A percentile compares a stretch with the other conserved stretches of the same genome.
Conservation (phyloP, 2,113 vertebrate species). For the Nansenia antarctica region DNA sequence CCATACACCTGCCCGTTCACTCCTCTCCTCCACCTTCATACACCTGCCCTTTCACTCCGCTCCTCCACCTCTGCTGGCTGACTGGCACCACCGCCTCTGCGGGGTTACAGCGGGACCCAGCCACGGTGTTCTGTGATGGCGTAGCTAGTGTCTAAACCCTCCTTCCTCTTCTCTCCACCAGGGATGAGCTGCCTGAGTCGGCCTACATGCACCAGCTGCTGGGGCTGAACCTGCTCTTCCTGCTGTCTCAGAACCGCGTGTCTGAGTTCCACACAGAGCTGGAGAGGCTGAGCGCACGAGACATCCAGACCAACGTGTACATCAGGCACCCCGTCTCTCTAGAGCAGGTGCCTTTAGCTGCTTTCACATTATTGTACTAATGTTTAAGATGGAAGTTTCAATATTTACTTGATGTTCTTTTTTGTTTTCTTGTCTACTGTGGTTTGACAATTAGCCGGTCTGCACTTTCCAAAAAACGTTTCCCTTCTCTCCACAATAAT, state of each 20-base stretch:
- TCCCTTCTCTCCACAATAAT: too few relatives aligned
- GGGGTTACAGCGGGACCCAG: too few relatives aligned
- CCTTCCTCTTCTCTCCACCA: constrained; percentile 38
- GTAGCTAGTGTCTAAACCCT: not conserved
- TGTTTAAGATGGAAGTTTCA: not conserved
- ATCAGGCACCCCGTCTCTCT: constrained; percentile 95
- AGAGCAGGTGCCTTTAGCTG: constrained; percentile 71
- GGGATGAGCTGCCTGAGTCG: constrained; percentile 88
- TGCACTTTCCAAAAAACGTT: too few relatives aligned
- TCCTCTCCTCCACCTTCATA: too few relatives aligned
- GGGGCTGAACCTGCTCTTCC: constrained; percentile 92
- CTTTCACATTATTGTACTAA: not conserved
- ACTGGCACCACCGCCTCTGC: too few relatives aligned
- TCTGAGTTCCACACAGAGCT: constrained; percentile 96
- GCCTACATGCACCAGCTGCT: constrained; percentile 92
- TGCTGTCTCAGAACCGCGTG: constrained; percentile 94
- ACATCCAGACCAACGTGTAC: constrained; percentile 93
- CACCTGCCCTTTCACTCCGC: too few relatives aligned
- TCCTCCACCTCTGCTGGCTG: not conserved
- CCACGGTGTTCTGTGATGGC: too few relatives aligned
- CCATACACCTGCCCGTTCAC: too few relatives aligned
- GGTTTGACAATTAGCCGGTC: too few relatives aligned
- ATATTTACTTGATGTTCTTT: not conserved
- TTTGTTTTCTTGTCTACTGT: not conserved
- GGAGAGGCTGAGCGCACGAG: constrained; percentile 87